Conservation (phyloP, 2,888 invertebrate genomes). For the Dryomyza anilis region DNA sequence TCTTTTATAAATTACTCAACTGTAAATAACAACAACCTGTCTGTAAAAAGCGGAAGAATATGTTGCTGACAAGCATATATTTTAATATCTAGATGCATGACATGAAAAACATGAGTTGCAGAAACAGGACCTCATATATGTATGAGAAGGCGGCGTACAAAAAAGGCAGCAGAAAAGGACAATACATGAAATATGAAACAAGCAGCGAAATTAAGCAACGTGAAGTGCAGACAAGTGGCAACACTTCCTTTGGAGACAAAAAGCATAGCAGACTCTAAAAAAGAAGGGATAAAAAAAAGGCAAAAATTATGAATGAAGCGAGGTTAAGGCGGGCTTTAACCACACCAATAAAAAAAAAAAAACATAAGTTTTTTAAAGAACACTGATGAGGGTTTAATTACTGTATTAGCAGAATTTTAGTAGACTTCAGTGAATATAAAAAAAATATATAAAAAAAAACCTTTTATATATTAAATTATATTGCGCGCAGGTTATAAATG, state of each 20-base stretch:
- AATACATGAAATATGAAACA: neutral
- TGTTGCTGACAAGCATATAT: neutral
- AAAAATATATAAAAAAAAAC: too few relatives aligned
- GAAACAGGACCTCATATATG: neutral
- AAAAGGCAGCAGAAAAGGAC: neutral
- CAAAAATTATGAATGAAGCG: slow-evolving; percentile 12
- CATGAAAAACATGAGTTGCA: neutral
- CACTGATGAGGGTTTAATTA: neutral
- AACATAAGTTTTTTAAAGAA: neutral
- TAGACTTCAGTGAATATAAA: neutral
- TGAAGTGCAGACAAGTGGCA: slow-evolving; percentile 15
- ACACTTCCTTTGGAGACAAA: slow-evolving; percentile 8
- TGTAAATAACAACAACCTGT: slow-evolving; percentile 10
- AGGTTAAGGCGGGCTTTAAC: neutral
- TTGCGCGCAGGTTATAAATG: too few relatives aligned
- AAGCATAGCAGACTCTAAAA: neutral
- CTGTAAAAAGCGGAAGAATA: neutral
- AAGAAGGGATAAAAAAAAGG: neutral
- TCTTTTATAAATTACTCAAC: neutral
- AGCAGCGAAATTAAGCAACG: neutral
- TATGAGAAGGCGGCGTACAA: neutral
- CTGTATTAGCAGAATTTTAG: neutral
- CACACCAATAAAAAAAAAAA: neutral
- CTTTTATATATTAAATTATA: too few relatives aligned
- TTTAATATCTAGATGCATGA: neutral